Evolutionary conservation across 2,113 vertebrate species (phyloP).

Genomic region (Ptyas mucosa): DNA sequence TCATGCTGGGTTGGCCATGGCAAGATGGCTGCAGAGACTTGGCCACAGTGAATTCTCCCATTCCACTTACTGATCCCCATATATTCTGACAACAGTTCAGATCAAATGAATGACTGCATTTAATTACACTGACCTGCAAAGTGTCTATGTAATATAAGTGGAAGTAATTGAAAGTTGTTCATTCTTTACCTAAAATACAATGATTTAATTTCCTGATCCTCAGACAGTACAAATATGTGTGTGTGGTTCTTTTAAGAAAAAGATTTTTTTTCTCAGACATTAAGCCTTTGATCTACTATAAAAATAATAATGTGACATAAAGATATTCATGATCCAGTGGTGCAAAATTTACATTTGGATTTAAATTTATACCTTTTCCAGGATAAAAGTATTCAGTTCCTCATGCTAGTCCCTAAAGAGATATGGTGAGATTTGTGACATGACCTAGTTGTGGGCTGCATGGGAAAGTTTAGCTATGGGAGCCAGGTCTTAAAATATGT

Average conservation of each 20-base stretch:
- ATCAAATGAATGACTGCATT: background rate
- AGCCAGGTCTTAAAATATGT: background rate
- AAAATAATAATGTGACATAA: background rate
- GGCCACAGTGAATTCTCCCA: background rate
- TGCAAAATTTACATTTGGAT: background rate
- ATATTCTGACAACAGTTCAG: background rate
- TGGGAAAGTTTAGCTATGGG: background rate
- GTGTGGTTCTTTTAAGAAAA: background rate
- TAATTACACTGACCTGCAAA: background rate
- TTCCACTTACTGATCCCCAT: background rate
- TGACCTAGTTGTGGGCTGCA: background rate
- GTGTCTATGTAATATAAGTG: background rate
- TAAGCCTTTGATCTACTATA: background rate
- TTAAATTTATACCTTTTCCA: background rate
- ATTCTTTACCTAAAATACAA: background rate
- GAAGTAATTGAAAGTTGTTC: background rate
- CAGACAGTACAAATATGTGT: background rate
- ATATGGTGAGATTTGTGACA: background rate
- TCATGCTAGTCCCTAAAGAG: background rate
- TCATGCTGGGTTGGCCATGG: background rate
- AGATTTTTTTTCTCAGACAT: background rate
- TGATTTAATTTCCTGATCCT: background rate
- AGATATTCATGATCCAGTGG: rapidly evolving
- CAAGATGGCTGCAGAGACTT: background rate
- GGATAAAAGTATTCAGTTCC: background rate